These are phyloP conservation scores for Drosophila busckii DNA, from an alignment of 1,140 invertebrate genomes.

Conservation along the genomic window DNA sequence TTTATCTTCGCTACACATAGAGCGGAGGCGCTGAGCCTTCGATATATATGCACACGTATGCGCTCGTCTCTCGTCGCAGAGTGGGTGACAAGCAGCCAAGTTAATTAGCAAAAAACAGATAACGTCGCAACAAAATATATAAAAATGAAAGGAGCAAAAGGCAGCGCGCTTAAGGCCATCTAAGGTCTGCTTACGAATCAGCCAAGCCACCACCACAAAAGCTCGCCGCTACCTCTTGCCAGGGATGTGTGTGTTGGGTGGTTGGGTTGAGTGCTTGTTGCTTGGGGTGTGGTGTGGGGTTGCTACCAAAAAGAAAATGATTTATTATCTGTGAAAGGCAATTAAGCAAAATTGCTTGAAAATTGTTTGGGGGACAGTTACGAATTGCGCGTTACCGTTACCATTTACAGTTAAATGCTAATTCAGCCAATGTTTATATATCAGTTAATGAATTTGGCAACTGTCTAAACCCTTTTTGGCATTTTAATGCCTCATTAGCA, in stretches of 20 bases:
- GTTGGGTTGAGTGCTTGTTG: conserved; percentile 2
- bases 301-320: conserved; percentile 57
- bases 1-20: too few relatives aligned
- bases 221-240: background rate
- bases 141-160: conserved; percentile 53
- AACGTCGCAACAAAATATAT: conserved; percentile 55
- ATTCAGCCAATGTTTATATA: conserved; percentile 10
- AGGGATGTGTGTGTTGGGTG: conserved; percentile 2
- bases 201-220: background rate
- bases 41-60: conserved; percentile 5
- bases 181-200: conserved; percentile 32
- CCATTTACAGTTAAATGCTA: conserved; percentile 3
- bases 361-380: conserved; percentile 49
- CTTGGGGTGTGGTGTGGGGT: background rate
- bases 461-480: too few relatives aligned
- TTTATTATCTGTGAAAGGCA: conserved; percentile 71
- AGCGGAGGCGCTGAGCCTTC: background rate
- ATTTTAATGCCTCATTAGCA: too few relatives aligned
- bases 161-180: conserved; percentile 53
- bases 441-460: too few relatives aligned
- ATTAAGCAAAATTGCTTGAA: conserved; percentile 68
- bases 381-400: background rate
- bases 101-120: conserved; percentile 74
- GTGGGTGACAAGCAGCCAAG: conserved; percentile 60
- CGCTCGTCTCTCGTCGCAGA: conserved; percentile 3